Evolutionary conservation across 2,797 vertebrate genomes (phyloP), one percentile per base, ranked within the genome.

Genomic region (Aphelocoma californica): DNA sequence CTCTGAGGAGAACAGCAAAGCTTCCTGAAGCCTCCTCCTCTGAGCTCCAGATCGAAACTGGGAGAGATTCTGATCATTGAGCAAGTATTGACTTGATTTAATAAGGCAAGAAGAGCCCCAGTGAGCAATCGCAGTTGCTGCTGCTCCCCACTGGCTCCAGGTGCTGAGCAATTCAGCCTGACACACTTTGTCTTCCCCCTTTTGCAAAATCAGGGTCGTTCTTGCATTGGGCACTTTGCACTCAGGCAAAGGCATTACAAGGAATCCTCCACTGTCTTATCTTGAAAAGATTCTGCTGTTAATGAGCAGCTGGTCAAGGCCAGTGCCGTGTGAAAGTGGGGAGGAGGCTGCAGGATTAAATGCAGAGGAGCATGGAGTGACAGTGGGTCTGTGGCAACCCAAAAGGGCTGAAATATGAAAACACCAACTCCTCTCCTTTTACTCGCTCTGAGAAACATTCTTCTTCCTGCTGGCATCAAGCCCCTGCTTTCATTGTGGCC

Each of bases 1-100:
- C 50, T 82, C 84, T 65, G 18, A 12, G 15, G 56, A 57, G 58
- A 75, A 31, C 29, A 60, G 31, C 7, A 6, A 73, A 70, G 45
- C 50, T 57, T 14, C 6, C 1, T 29, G 38, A 54, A 48, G 48
- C 70, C 70, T 92, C 73, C 79, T 95, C 60, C 90, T 80, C 62
- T 82, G 72, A 75, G 87, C 86, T 82, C 44, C 74, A 64, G 62
- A 29, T 1, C 42, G 78, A 67, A 94, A 78, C 86, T 42, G 58
- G 50, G 69, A 71, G 61, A 95, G 89, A 95, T 96, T 75, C 74
- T 62, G 75, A 95, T 86, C 92, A 89, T 44, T 85, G 29, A 93
- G 64, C 92, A 87, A 91, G 88, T 73, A 77, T 93, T 96, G 88
- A 90, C 92, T 97, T 92, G 96, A 95, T 93, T 73, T 66, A 60